Evolutionary conservation across 2,797 vertebrate species (phyloP).

Genomic region (Natrix natrix): DNA sequence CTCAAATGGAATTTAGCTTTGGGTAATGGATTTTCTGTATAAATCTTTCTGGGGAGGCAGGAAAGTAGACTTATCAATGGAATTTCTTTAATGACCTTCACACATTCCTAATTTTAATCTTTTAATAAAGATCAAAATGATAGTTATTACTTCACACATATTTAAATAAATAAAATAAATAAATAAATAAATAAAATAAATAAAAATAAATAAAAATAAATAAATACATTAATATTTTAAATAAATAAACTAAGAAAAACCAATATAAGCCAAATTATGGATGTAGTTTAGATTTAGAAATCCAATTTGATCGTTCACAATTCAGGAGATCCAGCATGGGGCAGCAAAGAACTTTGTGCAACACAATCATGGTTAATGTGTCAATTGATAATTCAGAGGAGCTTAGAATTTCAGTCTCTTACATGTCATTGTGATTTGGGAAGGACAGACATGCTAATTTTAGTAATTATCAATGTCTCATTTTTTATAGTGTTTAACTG

Average conservation of each 20-base stretch:
- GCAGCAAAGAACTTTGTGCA: background rate
- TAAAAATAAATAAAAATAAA: background rate
- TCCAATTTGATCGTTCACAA: background rate
- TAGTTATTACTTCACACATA: background rate
- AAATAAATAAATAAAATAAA: background rate
- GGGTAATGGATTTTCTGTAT: conserved; percentile 6
- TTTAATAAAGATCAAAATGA: background rate
- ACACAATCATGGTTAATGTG: background rate
- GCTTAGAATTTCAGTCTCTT: background rate
- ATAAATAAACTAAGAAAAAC: background rate
- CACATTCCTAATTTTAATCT: conserved; percentile 2
- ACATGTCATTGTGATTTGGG: background rate
- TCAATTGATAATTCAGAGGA: background rate
- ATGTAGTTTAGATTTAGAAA: background rate
- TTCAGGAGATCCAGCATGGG: background rate
- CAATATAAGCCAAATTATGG: background rate
- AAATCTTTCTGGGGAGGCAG: background rate
- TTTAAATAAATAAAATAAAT: background rate
- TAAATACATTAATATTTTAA: background rate
- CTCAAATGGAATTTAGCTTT: conserved; percentile 16
- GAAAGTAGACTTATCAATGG: conserved; percentile 4
- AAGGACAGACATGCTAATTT: background rate
- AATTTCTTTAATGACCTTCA: background rate
- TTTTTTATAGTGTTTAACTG: background rate
- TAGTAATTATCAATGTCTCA: background rate